Evolutionary conservation across 2,113 vertebrate genomes (phyloP), one percentile per base, ranked within the genome.

Genomic region (Malurus melanocephalus): DNA sequence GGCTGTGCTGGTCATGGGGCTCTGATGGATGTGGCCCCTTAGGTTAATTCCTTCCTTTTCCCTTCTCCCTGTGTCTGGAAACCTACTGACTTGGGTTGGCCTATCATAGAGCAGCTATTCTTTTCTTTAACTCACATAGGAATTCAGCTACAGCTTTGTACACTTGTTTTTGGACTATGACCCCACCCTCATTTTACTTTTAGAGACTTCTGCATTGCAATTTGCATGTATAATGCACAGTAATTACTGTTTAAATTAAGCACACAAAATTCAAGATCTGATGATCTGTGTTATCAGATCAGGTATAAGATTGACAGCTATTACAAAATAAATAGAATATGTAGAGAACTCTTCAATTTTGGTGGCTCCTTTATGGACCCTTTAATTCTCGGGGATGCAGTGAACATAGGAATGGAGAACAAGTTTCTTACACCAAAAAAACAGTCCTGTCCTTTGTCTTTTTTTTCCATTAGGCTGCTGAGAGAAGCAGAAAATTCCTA

Each of bases 201-300:
- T 61, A 83, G 53, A 92, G 68, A 75, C 7, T 79, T 84, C 66
- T 78, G 28, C 17, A 35, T 33, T 88, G 55, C 43, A 81, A 86
- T 89, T 89, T 94, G 61, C 80, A 92, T 88, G 38, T 46, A 84
- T 61, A 84, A 93, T 68, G 59, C 62, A 76, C 16, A 40, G 61
- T 94, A 92, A 93, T 95, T 84, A 75, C 69, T 86, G 51, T 83
- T 92, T 84, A 93, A 94, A 96, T 93, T 86, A 92, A 81, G 77
- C 77, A 88, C 42, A 84, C 42, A 69, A 84, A 93, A 96, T 93
- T 92, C 77, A 92, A 79, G 73, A 81, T 71, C 28, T 60, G 83
- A 93, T 91, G 52, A 92, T 87, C 68, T 80, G 28, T 85, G 77
- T 92, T 89, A 89, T 81, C 82, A 85, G 93, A 94, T 91, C 69